These are phyloP conservation scores for Trichacis sp. DNA, from an alignment of 2,888 invertebrate genomes.

Conservation along the genomic window DNA sequence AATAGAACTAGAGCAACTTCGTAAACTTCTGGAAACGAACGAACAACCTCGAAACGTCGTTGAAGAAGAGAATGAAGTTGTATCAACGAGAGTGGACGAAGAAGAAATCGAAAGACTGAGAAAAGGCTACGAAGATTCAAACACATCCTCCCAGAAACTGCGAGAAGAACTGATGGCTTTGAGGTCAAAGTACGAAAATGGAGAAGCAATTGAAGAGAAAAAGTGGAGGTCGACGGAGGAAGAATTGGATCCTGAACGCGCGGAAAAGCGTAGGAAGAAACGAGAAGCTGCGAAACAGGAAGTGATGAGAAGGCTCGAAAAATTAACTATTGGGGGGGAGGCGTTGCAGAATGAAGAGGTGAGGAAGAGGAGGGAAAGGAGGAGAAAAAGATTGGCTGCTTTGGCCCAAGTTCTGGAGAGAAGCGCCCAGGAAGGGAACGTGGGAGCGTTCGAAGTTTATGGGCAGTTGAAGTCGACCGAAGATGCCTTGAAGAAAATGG, in stretches of 20 bases:
- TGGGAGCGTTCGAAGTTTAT: constrained; percentile 64
- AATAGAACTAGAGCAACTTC: constrained; percentile 82
- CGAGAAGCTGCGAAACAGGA: constrained; percentile 63
- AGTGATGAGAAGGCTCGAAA: constrained; percentile 60
- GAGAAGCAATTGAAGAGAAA: background rate
- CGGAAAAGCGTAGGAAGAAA: constrained; percentile 57
- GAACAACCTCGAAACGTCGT: constrained; percentile 42
- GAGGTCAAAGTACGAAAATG: constrained; percentile 48
- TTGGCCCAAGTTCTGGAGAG: constrained; percentile 61
- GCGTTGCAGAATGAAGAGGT: constrained; percentile 59
- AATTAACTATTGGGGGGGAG: constrained; percentile 65
- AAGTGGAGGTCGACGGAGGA: constrained; percentile 13
- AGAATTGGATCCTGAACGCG: constrained; percentile 52
- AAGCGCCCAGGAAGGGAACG: constrained; percentile 61
- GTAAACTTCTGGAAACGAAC: constrained; percentile 70
- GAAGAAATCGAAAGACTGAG: constrained; percentile 55
- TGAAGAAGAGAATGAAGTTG: constrained; percentile 27
- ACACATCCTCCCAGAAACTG: constrained; percentile 56
- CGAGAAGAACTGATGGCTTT: constrained; percentile 55
- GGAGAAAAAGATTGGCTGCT: constrained; percentile 50
- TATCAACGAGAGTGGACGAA: constrained; percentile 31
- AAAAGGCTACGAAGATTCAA: constrained; percentile 58
- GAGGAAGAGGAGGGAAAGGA: constrained; percentile 41
- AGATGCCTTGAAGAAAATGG: constrained; percentile 65
- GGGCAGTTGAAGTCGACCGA: constrained; percentile 65